Conservation (phyloP, 1,140 invertebrate species). For the Drosophila grimshawi region DNA sequence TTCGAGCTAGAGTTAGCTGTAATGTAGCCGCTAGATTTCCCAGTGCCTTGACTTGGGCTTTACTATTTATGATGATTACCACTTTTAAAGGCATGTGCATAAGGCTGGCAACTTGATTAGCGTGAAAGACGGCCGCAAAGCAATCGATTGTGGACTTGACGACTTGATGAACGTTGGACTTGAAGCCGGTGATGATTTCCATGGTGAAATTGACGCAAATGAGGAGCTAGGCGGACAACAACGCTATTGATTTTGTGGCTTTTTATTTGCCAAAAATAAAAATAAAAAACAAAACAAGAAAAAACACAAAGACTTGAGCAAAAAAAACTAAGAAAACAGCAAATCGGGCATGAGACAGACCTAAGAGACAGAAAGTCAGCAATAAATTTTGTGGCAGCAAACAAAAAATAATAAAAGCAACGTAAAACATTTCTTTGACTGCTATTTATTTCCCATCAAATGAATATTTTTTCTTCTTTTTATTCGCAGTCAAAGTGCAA, state of each 20-base stretch:
- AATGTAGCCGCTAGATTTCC: slow-evolving; percentile 55
- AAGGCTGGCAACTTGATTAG: slow-evolving; percentile 68
- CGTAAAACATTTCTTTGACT: slow-evolving; percentile 34
- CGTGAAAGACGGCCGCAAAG: slow-evolving; percentile 47
- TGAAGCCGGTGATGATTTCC: slow-evolving; percentile 52
- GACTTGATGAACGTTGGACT: slow-evolving; percentile 33
- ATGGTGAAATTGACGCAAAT: slow-evolving; percentile 72
- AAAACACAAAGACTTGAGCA: slow-evolving; percentile 11
- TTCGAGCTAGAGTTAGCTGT: slow-evolving; percentile 17
- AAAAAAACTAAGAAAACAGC: slow-evolving; percentile 20
- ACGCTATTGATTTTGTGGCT: slow-evolving; percentile 66
- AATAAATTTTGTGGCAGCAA: slow-evolving; percentile 42
- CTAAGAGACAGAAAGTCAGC: slow-evolving; percentile 14
- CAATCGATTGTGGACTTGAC: slow-evolving; percentile 20
- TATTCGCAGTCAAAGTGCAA: slow-evolving; percentile 26
- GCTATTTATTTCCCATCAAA: slow-evolving; percentile 62
- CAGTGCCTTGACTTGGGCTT: slow-evolving; percentile 57
- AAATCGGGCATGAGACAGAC: slow-evolving; percentile 16
- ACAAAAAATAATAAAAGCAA: slow-evolving; percentile 20
- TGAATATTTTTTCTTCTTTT: background rate
- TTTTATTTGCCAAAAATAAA: slow-evolving; percentile 39
- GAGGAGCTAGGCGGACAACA: slow-evolving; percentile 50
- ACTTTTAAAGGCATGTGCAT: slow-evolving; percentile 41
- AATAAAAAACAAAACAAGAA: slow-evolving; percentile 24
- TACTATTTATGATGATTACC: slow-evolving; percentile 80